phyloP scores from a whole-genome alignment of 2,888 invertebrate species.

The Apoda limacodes region DNA sequence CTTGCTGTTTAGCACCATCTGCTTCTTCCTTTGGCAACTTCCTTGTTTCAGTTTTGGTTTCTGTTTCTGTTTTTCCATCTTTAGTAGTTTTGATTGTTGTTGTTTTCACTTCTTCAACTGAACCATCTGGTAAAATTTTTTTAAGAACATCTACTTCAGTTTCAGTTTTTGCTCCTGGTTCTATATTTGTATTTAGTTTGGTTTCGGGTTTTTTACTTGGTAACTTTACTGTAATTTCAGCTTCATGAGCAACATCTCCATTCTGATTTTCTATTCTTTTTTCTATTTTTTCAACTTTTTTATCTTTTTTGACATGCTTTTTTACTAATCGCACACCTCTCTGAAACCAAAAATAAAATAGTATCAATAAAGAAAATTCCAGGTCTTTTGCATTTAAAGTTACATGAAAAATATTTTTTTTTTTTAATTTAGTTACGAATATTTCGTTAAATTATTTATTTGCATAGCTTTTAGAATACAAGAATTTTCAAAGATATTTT shows the following conservation, averaged over 20 bases:
- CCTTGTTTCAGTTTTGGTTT: constrained; percentile 53
- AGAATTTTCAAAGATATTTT: too few relatives aligned
- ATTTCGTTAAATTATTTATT: too few relatives aligned
- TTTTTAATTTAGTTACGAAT: too few relatives aligned
- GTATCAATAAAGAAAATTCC: constrained; percentile 11
- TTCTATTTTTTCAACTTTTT: constrained; percentile 32
- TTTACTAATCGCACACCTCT: constrained; percentile 45
- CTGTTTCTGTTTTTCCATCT: constrained; percentile 55
- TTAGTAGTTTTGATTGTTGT: constrained; percentile 56
- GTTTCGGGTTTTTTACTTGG: too few relatives aligned
- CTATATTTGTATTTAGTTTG: too few relatives aligned
- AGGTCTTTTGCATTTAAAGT: constrained; percentile 29
- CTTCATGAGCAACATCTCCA: constrained; percentile 39
- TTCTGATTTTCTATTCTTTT: constrained; percentile 45
- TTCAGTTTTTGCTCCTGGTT: constrained; percentile 52
- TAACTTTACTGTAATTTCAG: constrained; percentile 46
- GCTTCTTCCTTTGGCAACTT: constrained; percentile 46
- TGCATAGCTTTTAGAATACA: too few relatives aligned
- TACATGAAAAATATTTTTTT: constrained; percentile 34
- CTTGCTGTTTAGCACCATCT: constrained; percentile 30
- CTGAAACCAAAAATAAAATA: constrained; percentile 37
- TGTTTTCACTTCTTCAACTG: constrained; percentile 50
- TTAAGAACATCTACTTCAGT: constrained; percentile 54
- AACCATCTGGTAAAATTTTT: constrained; percentile 50
- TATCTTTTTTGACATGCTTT: constrained; percentile 41